Percentiles rank a stretch among this genome's conserved stretches.
These are phyloP conservation scores for Muscicapa comitata DNA, from an alignment of 2,797 vertebrate genomes.

Conservation along the genomic window DNA sequence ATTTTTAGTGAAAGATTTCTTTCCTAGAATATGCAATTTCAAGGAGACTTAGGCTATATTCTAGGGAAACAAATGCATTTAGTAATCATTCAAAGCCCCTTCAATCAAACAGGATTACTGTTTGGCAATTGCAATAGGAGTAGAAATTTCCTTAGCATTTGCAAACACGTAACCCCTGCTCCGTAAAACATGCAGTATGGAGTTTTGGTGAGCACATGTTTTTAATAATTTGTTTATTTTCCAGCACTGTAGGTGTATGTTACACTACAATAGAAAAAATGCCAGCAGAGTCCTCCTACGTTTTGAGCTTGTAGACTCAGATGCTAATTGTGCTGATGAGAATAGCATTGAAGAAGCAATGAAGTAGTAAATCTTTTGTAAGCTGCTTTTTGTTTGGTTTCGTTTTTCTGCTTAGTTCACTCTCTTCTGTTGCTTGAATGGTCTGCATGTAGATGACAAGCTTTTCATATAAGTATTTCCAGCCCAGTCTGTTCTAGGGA, in stretches of 20 bases:
- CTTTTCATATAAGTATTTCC: background rate
- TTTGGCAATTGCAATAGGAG: background rate
- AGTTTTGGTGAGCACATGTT: background rate
- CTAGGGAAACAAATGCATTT: constrained; percentile 20
- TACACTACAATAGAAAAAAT: background rate
- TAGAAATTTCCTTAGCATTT: background rate
- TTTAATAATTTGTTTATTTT: constrained; percentile 31
- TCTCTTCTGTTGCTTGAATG: background rate
- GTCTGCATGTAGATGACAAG: background rate
- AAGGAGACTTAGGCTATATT: background rate
- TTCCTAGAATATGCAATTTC: background rate
- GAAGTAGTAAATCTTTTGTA: constrained; percentile 1
- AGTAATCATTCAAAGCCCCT: constrained; percentile 19
- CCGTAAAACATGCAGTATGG: background rate
- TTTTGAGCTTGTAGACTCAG: background rate
- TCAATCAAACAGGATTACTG: constrained; percentile 30
- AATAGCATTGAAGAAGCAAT: background rate
- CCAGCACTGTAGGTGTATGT: constrained; percentile 12
- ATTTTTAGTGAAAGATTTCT: background rate
- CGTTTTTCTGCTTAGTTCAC: background rate
- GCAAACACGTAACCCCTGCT: background rate
- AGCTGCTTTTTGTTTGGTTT: constrained; percentile 3
- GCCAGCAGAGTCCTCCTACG: background rate
- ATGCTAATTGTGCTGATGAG: background rate
- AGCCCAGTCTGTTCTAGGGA: background rate